Conservation (phyloP, 1,140 invertebrate species). For the Neuroterus valhalla region DNA sequence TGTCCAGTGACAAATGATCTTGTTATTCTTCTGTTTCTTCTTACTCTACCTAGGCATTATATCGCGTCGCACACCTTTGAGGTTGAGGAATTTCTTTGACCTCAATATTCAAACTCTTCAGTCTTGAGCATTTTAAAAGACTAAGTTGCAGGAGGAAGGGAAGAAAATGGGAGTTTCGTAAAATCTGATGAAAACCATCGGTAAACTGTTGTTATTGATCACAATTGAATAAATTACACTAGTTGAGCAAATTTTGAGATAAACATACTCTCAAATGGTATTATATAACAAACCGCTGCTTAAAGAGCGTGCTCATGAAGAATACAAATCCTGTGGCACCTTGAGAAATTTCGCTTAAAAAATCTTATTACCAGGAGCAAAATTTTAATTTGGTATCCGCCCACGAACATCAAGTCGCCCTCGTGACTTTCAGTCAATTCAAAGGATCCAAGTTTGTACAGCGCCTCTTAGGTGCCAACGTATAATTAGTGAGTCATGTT, state of each 20-base stretch:
- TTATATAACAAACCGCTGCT: not conserved
- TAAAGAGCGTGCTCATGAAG: not conserved
- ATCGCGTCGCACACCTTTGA: conserved; percentile 32
- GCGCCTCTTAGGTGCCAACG: not conserved
- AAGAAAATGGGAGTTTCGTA: no score
- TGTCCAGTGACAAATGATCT: conserved; percentile 72
- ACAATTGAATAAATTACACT: no score
- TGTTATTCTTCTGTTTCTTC: conserved; percentile 65
- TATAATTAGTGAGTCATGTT: conserved; percentile 24
- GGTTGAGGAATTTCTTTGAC: conserved; percentile 16
- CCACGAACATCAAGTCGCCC: not conserved
- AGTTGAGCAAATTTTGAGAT: not conserved
- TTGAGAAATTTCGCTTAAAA: conserved; percentile 6
- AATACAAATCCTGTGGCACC: conserved; percentile 2
- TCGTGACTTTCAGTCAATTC: conserved; percentile 16
- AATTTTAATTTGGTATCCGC: conserved; percentile 15
- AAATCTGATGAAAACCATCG: no score
- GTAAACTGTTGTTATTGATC: no score
- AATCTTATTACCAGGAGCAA: conserved; percentile 15
- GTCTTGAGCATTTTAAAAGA: not conserved
- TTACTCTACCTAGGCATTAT: conserved; percentile 45
- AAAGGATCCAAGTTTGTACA: conserved; percentile 7
- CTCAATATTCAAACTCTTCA: not conserved
- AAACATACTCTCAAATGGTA: not conserved
- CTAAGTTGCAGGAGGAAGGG: no score